Evolutionary conservation across 2,113 vertebrate genomes (phyloP).

Genomic region (Rattus rattus): DNA sequence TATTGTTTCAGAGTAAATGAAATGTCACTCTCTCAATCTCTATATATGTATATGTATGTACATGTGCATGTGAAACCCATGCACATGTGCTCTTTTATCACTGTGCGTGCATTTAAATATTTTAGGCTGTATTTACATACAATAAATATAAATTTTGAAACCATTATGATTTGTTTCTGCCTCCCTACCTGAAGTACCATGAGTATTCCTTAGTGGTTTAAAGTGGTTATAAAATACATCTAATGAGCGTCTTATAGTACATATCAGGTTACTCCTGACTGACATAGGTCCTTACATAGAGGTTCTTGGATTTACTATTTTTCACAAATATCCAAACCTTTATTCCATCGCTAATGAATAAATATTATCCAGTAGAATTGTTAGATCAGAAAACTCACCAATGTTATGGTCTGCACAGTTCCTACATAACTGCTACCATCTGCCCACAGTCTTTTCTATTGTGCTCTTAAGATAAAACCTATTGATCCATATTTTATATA

Average conservation of each 20-base stretch:
- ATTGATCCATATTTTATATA: slow-evolving; percentile 30
- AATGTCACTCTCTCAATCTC: neutral
- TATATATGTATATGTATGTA: too few relatives aligned
- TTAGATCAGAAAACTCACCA: neutral
- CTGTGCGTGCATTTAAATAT: neutral
- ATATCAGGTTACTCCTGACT: neutral
- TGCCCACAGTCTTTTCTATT: slow-evolving; percentile 9
- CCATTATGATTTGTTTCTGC: neutral
- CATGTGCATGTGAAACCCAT: neutral
- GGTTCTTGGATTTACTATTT: neutral
- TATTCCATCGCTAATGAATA: neutral
- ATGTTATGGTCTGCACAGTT: neutral
- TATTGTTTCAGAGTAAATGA: neutral
- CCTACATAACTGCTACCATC: neutral
- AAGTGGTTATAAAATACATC: neutral
- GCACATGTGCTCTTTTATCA: neutral
- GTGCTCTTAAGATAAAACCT: neutral
- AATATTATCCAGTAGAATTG: neutral
- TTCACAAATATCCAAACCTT: neutral
- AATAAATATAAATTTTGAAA: neutral
- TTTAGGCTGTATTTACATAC: neutral
- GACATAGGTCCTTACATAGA: neutral
- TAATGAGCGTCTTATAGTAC: neutral
- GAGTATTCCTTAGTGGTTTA: neutral
- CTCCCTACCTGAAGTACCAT: neutral